phyloP scores from a whole-genome alignment of 2,113 vertebrate species.

The Holacanthus passer region DNA sequence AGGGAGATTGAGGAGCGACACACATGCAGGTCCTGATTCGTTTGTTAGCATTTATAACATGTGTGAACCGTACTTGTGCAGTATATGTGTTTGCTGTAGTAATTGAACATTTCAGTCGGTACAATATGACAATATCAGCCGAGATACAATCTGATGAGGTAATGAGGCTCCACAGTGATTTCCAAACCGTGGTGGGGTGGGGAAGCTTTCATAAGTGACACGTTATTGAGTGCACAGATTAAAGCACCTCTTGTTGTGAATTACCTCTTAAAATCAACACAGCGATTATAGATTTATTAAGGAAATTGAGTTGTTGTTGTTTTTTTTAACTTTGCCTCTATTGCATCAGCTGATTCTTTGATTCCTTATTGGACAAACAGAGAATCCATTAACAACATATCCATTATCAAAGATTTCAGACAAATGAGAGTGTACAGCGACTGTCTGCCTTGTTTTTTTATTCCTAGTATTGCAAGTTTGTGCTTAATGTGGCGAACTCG shows the following conservation, averaged over 20 bases:
- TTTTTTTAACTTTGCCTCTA: background rate
- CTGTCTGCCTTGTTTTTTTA: no score
- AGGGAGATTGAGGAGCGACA: background rate
- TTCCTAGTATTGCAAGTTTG: no score
- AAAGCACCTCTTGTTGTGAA: background rate
- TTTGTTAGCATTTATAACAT: background rate
- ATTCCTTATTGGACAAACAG: background rate
- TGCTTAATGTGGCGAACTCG: no score
- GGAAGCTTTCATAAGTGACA: background rate
- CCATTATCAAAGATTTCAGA: background rate
- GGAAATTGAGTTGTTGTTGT: no score
- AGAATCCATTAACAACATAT: background rate
- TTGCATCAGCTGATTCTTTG: constrained; percentile 4
- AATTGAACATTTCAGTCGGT: background rate
- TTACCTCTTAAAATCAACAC: background rate
- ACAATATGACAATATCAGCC: background rate
- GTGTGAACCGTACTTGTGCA: no score
- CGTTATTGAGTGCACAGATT: background rate
- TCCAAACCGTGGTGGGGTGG: background rate
- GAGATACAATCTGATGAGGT: background rate
- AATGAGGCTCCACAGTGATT: background rate
- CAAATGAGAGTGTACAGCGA: no score
- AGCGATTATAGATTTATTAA: background rate
- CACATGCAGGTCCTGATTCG: background rate
- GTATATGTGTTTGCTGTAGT: background rate